Evolutionary conservation across 2,113 vertebrate genomes (phyloP).

Genomic region (Gymnobelideus leadbeateri): DNA sequence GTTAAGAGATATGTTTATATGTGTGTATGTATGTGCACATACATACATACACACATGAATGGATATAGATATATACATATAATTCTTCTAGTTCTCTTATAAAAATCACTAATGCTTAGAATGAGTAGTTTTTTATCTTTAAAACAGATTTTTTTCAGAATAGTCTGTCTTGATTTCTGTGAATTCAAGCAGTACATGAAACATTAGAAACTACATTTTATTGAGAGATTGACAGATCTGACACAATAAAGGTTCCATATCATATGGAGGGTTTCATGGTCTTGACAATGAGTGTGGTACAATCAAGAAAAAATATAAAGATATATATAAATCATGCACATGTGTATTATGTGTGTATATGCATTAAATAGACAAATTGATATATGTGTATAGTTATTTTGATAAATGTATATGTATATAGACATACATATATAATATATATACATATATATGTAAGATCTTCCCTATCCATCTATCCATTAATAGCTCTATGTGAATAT

Average conservation of each 20-base stretch:
- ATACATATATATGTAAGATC: no score
- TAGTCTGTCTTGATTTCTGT: background rate
- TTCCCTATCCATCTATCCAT: no score
- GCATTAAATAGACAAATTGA: background rate
- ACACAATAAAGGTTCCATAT: background rate
- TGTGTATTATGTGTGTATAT: background rate
- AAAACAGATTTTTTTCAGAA: slow-evolving; percentile 10
- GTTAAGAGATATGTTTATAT: background rate
- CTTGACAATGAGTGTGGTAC: fast-evolving
- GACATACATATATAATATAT: no score
- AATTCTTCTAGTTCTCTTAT: background rate
- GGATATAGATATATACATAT: no score
- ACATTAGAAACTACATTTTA: slow-evolving; percentile 15
- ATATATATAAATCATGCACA: background rate
- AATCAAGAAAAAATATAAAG: fast-evolving
- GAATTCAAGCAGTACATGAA: background rate
- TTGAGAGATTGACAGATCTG: background rate
- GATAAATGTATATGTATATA: no score
- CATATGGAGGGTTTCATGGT: background rate
- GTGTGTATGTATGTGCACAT: no score
- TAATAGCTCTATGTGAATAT: no score
- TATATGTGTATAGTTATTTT: background rate
- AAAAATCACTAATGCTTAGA: background rate
- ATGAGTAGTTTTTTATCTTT: background rate
- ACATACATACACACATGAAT: no score